Percentiles rank a stretch among this genome's conserved stretches.
Conservation (phyloP, 2,113 vertebrate genomes). For the Cynoglossus semilaevis region DNA sequence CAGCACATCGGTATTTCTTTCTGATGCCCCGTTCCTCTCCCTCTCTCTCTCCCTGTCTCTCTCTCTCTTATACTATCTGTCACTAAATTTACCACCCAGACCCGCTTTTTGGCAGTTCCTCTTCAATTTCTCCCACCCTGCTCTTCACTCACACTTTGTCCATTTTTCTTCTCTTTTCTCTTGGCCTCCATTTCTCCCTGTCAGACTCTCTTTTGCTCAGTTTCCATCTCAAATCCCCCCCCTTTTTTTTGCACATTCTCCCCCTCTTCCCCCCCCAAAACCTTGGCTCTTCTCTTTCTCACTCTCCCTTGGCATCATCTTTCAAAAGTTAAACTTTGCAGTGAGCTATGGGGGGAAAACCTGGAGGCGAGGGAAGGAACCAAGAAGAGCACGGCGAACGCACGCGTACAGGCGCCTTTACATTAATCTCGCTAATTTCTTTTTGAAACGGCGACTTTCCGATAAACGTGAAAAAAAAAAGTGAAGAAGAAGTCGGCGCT, state of each 20-base stretch:
- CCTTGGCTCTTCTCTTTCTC: slow-evolving; percentile 14
- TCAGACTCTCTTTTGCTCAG: slow-evolving; percentile 43
- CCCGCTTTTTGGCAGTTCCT: slow-evolving; percentile 51
- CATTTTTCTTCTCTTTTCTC: slow-evolving; percentile 17
- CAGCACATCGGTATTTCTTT: slow-evolving; percentile 51
- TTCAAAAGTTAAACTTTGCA: slow-evolving; percentile 38
- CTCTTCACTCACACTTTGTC: slow-evolving; percentile 13
- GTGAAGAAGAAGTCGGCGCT: slow-evolving; percentile 32
- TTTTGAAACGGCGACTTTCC: slow-evolving; percentile 53
- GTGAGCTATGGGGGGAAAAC: slow-evolving; percentile 11
- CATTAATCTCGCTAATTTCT: slow-evolving; percentile 66
- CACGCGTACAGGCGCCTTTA: slow-evolving; percentile 46
- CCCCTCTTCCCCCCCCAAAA: slow-evolving; percentile 9
- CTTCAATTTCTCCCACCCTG: slow-evolving; percentile 17
- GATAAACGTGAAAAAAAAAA: slow-evolving; percentile 73
- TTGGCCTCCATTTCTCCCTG: slow-evolving; percentile 32
- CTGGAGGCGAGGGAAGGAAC: slow-evolving; percentile 1
- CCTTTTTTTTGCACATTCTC: slow-evolving; percentile 37
- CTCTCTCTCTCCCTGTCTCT: slow-evolving; percentile 38
- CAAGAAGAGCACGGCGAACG: slow-evolving; percentile 17
- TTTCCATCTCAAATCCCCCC: slow-evolving; percentile 42
- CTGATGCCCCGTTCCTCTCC: slow-evolving; percentile 36
- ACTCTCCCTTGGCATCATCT: slow-evolving; percentile 16
- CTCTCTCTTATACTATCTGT: slow-evolving; percentile 33
- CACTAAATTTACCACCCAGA: slow-evolving; percentile 57